Evolutionary conservation across 2,113 vertebrate genomes (phyloP).

Genomic region (Lepisosteus osseus): DNA sequence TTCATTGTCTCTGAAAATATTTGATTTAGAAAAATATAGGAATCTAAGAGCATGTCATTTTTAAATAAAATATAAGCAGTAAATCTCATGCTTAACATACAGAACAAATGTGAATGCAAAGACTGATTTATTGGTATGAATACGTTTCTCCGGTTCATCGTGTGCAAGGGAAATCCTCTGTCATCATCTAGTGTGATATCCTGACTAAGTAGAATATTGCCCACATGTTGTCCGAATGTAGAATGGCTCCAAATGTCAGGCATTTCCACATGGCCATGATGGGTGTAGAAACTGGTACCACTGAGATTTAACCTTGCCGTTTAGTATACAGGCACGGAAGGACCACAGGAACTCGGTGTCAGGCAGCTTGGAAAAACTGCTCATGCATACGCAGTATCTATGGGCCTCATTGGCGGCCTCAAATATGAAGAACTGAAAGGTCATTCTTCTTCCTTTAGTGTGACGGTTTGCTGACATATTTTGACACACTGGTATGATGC

Average conservation of each 20-base stretch:
- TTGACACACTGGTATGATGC: slow-evolving; percentile 69
- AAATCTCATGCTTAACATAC: no score
- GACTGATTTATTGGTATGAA: no score
- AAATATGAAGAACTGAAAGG: slow-evolving; percentile 70
- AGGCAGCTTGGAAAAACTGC: slow-evolving; percentile 51
- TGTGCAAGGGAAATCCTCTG: no score
- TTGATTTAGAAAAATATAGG: background rate
- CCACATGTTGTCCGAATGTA: background rate
- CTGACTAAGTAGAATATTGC: background rate
- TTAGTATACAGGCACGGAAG: slow-evolving; percentile 42
- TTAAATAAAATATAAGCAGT: no score
- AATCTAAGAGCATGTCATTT: no score
- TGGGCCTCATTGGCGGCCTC: slow-evolving; percentile 52
- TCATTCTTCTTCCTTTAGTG: slow-evolving; percentile 65
- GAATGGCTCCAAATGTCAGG: background rate
- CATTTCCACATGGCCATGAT: slow-evolving; percentile 23
- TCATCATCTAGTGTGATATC: background rate
- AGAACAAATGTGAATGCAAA: no score
- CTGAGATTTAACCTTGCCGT: slow-evolving; percentile 40
- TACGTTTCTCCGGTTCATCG: no score
- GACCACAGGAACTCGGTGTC: slow-evolving; percentile 65
- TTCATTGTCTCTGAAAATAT: slow-evolving; percentile 11
- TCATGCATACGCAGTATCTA: slow-evolving; percentile 62
- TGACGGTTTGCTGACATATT: slow-evolving; percentile 79
- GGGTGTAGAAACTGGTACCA: slow-evolving; percentile 44